Conservation (phyloP, 1,140 invertebrate species). For the Drosophila rhopaloa region DNA sequence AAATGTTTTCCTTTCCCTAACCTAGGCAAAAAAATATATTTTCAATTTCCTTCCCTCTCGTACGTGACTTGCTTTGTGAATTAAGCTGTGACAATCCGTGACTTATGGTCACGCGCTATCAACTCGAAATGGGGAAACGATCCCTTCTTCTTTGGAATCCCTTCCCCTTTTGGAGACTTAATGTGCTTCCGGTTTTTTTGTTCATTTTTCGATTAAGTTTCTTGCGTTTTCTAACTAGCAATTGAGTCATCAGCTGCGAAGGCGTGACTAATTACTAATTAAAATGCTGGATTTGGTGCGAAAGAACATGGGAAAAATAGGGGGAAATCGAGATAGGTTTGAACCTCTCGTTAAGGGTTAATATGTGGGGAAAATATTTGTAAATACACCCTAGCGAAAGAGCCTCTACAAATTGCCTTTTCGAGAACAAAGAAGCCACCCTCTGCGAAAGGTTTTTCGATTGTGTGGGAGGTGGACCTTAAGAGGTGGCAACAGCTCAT, state of each 20-base stretch:
- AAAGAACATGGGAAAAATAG: slow-evolving; percentile 17
- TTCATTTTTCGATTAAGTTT: slow-evolving; percentile 61
- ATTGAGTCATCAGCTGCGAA: slow-evolving; percentile 58
- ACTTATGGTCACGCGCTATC: slow-evolving; percentile 43
- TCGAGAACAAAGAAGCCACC: slow-evolving; percentile 46
- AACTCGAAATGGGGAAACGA: slow-evolving; percentile 22
- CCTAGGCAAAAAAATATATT: slow-evolving; percentile 18
- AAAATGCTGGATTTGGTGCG: slow-evolving; percentile 61
- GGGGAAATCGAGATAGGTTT: slow-evolving; percentile 7
- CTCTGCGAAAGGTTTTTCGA: slow-evolving; percentile 11
- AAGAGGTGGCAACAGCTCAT: slow-evolving; percentile 53
- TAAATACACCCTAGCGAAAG: slow-evolving; percentile 47
- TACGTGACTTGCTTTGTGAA: slow-evolving; percentile 33
- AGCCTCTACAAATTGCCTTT: slow-evolving; percentile 46
- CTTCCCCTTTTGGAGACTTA: slow-evolving; percentile 19
- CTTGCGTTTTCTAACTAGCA: slow-evolving; percentile 34
- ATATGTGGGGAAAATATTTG: slow-evolving; percentile 57
- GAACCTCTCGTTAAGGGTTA: slow-evolving; percentile 27
- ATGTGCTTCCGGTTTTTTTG: slow-evolving; percentile 48
- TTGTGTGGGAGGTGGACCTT: slow-evolving; percentile 7
- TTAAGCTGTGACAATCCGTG: slow-evolving; percentile 14
- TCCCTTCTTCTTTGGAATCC: slow-evolving; percentile 26
- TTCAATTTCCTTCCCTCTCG: slow-evolving; percentile 16
- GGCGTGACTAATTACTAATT: slow-evolving; percentile 77
- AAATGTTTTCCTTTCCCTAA: slow-evolving; percentile 2